Base-by-base conservation (phyloP, 2,113 vertebrate species). In the Rutilus rutilus region DNA sequence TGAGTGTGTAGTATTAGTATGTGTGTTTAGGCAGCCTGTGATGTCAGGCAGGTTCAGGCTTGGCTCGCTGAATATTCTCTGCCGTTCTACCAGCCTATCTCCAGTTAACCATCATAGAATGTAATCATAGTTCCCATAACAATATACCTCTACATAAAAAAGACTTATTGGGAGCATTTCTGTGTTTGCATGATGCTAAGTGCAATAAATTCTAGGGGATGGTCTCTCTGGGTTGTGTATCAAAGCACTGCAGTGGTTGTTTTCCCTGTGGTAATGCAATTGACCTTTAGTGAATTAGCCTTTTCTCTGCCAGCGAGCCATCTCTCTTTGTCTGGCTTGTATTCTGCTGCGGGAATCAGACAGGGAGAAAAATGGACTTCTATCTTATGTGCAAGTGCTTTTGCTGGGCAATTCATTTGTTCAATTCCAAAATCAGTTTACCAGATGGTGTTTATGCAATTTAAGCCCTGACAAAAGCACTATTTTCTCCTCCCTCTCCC, bases 361-460 rank as follows among this genome's bases (percentile, higher is more conserved):
- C 87, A 71, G 78, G 57, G 27, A 82, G 87, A 89, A 84, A 86
- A 87, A 90, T 85, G 82, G 75, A 89, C 87, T 85, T 86, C 82
- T 86, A 86, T 86, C 86, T 86, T 71, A 69, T 65, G 45, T 9
- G 60, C 82, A 73, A 90, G 83, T 85, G 86, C 88, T 86, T 84
- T 78, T 86, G 86, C 83, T 84, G 73, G 76, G 88, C 87, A 91
- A 92, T 21, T 91, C 86, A 92, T 91, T 88, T 82, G 89, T 88
- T 90, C 83, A 78, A 92, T 88, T 89, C 77, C 76, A 90, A 87
- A 92, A 89, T 88, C 86, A 87, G 86, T 90, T 91, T 86, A 86
- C 77, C 92, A 92, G 90, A 94, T 94, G 92, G 90, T 90, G 91
- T 93, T 93, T 90, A 88, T 90, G 89, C 89, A 89, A 92, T 94